These are phyloP conservation scores for Zoanthus gigantus DNA, from an alignment of 92 coral and sea anemone species.

Conservation along the genomic window DNA sequence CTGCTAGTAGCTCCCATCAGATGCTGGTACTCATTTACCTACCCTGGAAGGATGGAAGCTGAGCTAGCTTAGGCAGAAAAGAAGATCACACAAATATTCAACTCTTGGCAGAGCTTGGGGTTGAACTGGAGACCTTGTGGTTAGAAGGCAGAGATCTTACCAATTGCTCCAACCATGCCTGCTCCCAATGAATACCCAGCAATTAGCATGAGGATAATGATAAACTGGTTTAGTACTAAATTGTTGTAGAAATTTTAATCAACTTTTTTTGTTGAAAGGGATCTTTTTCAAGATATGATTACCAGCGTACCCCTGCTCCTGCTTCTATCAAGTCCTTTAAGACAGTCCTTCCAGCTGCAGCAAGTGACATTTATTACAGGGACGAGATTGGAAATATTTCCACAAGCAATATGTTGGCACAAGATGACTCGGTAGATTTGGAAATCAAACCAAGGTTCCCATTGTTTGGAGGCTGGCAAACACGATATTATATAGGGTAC, in stretches of 20 bases:
- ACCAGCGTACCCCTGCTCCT: slow-evolving; percentile 96
- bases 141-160: too few relatives aligned
- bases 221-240: too few relatives aligned
- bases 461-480: slow-evolving; percentile 99
- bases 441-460: slow-evolving; percentile 97
- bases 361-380: slow-evolving; percentile 94
- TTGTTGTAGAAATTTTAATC: not conserved
- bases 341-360: slow-evolving; percentile 92
- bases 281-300: slow-evolving; percentile 95
- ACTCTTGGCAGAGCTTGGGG: too few relatives aligned
- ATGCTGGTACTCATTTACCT: too few relatives aligned
- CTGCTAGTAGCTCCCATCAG: too few relatives aligned
- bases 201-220: too few relatives aligned
- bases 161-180: too few relatives aligned
- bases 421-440: slow-evolving; percentile 94
- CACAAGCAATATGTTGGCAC: slow-evolving; percentile 88
- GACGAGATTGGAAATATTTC: slow-evolving; percentile 99
- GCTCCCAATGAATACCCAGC: too few relatives aligned
- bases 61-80: too few relatives aligned
- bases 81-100: too few relatives aligned
- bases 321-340: slow-evolving; percentile 97
- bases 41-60: too few relatives aligned
- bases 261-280: slow-evolving; percentile 61
- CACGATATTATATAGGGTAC: slow-evolving; percentile 93
- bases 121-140: too few relatives aligned